Evolutionary conservation across 2,113 vertebrate species (phyloP).

Genomic region (Furnarius figulus): DNA sequence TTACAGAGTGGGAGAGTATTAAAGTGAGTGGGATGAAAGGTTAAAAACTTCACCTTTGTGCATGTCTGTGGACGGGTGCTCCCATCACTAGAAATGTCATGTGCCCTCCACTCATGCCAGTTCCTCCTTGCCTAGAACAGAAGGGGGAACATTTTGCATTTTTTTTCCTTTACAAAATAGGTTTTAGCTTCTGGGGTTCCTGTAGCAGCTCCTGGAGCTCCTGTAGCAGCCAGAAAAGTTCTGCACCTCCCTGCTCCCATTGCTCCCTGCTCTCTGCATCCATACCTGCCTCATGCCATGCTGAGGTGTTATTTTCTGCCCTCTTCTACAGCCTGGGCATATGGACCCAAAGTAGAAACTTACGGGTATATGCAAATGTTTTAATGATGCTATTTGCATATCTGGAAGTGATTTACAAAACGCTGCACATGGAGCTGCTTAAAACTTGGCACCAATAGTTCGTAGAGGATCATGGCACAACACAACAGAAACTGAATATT

Average conservation of each 20-base stretch:
- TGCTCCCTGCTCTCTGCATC: accelerated
- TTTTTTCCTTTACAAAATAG: not conserved
- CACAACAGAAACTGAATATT: slow-evolving; percentile 61
- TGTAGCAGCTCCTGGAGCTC: not conserved
- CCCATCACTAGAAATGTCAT: not conserved
- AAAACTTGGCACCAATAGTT: slow-evolving; percentile 65
- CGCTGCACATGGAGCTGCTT: slow-evolving; percentile 61
- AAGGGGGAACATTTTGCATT: not conserved
- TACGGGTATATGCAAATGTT: slow-evolving; percentile 62
- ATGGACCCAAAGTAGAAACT: slow-evolving; percentile 52
- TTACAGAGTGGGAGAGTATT: not conserved
- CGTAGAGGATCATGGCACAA: slow-evolving; percentile 50
- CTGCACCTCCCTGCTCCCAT: not conserved
- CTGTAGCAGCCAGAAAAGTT: not conserved
- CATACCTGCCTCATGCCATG: not conserved
- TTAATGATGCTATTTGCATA: slow-evolving; percentile 70
- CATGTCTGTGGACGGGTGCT: not conserved
- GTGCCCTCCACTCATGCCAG: not conserved
- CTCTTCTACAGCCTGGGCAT: slow-evolving; percentile 53
- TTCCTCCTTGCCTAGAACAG: not conserved
- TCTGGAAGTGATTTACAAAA: slow-evolving; percentile 69
- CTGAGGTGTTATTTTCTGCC: slow-evolving; percentile 23
- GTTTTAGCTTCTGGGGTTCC: not conserved
- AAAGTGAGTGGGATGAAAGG: not conserved
- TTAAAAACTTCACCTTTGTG: not conserved